phyloP scores from a whole-genome alignment of 1,140 invertebrate genomes.

The Euschistus heros region DNA sequence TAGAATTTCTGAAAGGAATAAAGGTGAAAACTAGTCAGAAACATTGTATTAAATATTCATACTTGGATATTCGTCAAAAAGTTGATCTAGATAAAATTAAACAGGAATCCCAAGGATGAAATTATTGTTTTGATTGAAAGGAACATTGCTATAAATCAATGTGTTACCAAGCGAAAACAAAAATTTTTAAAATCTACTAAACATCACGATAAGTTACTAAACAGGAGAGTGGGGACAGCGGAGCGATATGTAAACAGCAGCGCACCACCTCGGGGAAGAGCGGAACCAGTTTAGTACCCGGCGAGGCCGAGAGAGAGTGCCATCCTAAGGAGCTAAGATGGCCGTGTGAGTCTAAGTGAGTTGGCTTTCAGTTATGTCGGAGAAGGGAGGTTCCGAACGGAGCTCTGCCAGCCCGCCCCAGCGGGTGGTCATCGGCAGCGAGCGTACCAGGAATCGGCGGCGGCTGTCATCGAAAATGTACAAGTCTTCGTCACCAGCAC shows the following conservation, averaged over 20 bases:
- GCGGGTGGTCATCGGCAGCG: not conserved
- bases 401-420: not conserved
- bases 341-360: slow-evolving; percentile 31
- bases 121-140: no score
- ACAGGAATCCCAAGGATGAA: no score
- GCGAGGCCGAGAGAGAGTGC: slow-evolving; percentile 15
- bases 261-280: not conserved
- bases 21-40: no score
- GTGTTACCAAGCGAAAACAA: no score
- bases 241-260: not conserved
- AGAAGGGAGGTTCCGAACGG: not conserved
- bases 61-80: no score
- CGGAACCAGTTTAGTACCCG: slow-evolving; percentile 8
- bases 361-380: slow-evolving; percentile 14
- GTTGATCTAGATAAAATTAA: no score
- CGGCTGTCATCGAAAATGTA: slow-evolving; percentile 20
- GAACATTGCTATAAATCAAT: no score
- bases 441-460: not conserved
- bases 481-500: slow-evolving; percentile 21
- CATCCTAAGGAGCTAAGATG: slow-evolving; percentile 37
- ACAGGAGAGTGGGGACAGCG: not conserved
- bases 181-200: no score
- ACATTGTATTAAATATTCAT: no score
- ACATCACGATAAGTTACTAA: no score
- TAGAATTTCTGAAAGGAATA: no score